These are phyloP conservation scores for Alentia gelatinosa DNA, from an alignment of 2,888 invertebrate species.

Conservation along the genomic window DNA sequence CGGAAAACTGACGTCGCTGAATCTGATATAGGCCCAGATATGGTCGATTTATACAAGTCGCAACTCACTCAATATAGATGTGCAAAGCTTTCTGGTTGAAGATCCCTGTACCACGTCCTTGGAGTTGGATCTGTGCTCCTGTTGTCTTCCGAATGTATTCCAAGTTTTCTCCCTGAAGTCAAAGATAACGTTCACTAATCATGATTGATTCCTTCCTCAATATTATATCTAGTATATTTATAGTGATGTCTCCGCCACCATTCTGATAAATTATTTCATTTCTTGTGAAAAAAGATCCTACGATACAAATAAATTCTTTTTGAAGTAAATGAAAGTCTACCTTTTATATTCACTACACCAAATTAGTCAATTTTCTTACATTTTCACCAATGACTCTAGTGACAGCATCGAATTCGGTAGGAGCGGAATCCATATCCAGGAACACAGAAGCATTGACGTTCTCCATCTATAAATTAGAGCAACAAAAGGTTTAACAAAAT, in stretches of 20 bases:
- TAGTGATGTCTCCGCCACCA: too few species aligned
- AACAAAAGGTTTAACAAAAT: too few species aligned
- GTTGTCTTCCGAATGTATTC: conserved; percentile 46
- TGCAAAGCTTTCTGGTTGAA: conserved; percentile 32
- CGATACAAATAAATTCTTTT: too few species aligned
- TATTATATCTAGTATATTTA: too few species aligned
- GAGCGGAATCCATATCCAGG: conserved; percentile 35
- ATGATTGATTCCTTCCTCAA: too few species aligned
- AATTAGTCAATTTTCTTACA: not conserved
- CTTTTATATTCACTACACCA: not conserved
- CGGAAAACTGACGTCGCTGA: not conserved
- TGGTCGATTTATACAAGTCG: not conserved
- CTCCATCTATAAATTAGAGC: not conserved
- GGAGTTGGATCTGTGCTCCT: conserved; percentile 34
- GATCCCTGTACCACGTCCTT: conserved; percentile 21
- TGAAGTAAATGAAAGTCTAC: not conserved
- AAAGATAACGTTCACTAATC: not conserved
- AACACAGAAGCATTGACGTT: conserved; percentile 11
- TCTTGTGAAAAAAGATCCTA: too few species aligned
- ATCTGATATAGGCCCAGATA: not conserved
- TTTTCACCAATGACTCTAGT: conserved; percentile 39
- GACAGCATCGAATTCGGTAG: conserved; percentile 26
- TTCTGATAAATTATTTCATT: too few species aligned
- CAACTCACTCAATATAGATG: conserved; percentile 40
- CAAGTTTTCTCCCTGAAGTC: conserved; percentile 24